Evolutionary conservation across 2,888 invertebrate genomes (phyloP).

Genomic region (Andrena camellia): DNA sequence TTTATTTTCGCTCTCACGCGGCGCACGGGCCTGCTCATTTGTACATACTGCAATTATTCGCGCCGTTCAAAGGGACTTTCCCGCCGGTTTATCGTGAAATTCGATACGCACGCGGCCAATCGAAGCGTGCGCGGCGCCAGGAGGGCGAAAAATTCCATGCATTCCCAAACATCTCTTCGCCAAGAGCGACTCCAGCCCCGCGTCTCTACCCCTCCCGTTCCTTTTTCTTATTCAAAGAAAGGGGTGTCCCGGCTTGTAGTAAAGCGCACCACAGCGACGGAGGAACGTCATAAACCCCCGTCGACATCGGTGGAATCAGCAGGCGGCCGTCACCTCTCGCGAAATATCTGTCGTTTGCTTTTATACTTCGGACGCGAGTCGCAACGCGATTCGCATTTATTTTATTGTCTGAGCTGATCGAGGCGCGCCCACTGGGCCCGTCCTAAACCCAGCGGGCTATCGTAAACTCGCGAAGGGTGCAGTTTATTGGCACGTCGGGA

Average conservation of each 20-base stretch:
- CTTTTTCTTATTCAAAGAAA: conserved; percentile 20
- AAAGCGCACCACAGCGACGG: not conserved
- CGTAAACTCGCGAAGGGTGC: conserved; percentile 34
- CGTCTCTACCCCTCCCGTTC: not conserved
- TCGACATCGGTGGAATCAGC: conserved; percentile 47
- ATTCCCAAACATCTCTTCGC: conserved; percentile 38
- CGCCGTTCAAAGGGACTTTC: not conserved
- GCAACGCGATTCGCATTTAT: conserved; percentile 48
- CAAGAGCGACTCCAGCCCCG: not conserved
- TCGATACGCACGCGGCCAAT: conserved; percentile 13
- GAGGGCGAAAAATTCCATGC: conserved; percentile 50
- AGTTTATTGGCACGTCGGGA: conserved; percentile 21
- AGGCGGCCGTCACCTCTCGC: conserved; percentile 34
- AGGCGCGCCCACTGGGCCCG: not conserved
- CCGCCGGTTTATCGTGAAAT: conserved; percentile 14
- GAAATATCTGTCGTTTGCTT: conserved; percentile 44
- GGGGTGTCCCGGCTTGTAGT: not conserved
- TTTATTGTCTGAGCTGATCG: conserved; percentile 51
- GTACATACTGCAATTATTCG: not conserved
- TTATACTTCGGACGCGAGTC: conserved; percentile 50
- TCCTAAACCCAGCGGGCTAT: not conserved
- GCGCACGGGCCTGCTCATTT: not conserved
- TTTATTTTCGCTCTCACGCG: not conserved
- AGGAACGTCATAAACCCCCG: conserved; percentile 43
- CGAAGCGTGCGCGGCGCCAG: not conserved